Conservation (phyloP, 30 jellyfish, hydroid and myxozoan genomes). For the Rhopilema esculentum region DNA sequence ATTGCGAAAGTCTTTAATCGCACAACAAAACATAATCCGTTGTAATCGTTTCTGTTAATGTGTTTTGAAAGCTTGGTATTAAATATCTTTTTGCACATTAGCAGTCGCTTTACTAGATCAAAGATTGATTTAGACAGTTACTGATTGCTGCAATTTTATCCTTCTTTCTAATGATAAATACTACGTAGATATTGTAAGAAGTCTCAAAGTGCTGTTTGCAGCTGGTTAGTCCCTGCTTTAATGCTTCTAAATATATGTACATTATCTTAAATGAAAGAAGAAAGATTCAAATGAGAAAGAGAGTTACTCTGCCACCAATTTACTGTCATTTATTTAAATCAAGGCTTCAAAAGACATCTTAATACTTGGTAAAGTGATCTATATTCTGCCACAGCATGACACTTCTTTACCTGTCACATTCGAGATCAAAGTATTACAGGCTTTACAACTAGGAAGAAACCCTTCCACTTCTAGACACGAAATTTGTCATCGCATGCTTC, state of each 20-base stretch:
- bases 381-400: too few relatives aligned
- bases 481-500: not conserved
- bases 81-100: not conserved
- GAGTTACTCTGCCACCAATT: too few relatives aligned
- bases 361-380: too few relatives aligned
- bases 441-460: not conserved
- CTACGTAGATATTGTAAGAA: too few relatives aligned
- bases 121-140: not conserved
- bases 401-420: not conserved
- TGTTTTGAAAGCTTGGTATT: not conserved
- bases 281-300: too few relatives aligned
- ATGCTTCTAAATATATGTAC: too few relatives aligned
- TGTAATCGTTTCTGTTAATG: not conserved
- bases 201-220: too few relatives aligned
- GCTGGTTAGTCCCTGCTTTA: too few relatives aligned
- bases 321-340: too few relatives aligned
- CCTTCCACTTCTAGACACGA: not conserved
- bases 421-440: not conserved
- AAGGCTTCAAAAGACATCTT: too few relatives aligned
- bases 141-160: not conserved
- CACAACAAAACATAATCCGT: not conserved
- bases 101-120: not conserved
- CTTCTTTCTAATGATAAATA: not conserved
- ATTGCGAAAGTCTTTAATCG: not conserved
- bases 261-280: too few relatives aligned